Evolutionary conservation across 2,888 invertebrate species (phyloP), one percentile per base, ranked within the genome.

Genomic region (Syrphus vitripennis): DNA sequence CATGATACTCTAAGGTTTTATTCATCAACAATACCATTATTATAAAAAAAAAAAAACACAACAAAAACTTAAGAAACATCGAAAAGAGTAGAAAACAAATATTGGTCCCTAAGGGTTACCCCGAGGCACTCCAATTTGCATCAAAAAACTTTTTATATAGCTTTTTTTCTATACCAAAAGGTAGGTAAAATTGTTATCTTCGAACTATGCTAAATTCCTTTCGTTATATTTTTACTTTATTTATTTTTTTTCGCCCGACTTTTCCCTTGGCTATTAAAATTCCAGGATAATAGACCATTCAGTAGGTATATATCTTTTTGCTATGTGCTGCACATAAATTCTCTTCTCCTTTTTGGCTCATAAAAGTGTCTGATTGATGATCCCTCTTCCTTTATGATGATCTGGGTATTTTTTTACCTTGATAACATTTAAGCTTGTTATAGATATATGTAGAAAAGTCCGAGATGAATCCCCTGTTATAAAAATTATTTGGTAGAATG

Each of bases 291-390:
- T 70, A 82, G 65, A 67, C 37, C 55, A 37, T 19, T 31, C 71
- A n/a, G 37, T 59, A n/a, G n/a, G n/a, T n/a, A n/a, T n/a, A 59
- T 74, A 50, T 69, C 45, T 55, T 53, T 50, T 59, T 50, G 26
- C 24, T 59, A 40, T 70, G 2, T 72, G 21, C 19, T 42, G 19
- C 19, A 21, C 21, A 24, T 10, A 45, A 31, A 45, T 19, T 59
- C 12, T 45, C 45, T 7, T 40, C 16, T 61, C 24, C n/a, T 26
- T 48, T 31, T 29, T 34, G 29, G 69, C 69, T 34, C 74, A 77
- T 74, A 78, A 80, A 83, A 50, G 53, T n/a, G n/a, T 55, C 76
- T 77, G 84, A 84, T 84, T 80, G 76, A 80, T 76, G 67, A 80
- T 77, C 71, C 76, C 61, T 19, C n/a, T n/a, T n/a, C n/a, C n/a